phyloP scores from a whole-genome alignment of 2,797 vertebrate genomes.

The Rallus crepitans region DNA sequence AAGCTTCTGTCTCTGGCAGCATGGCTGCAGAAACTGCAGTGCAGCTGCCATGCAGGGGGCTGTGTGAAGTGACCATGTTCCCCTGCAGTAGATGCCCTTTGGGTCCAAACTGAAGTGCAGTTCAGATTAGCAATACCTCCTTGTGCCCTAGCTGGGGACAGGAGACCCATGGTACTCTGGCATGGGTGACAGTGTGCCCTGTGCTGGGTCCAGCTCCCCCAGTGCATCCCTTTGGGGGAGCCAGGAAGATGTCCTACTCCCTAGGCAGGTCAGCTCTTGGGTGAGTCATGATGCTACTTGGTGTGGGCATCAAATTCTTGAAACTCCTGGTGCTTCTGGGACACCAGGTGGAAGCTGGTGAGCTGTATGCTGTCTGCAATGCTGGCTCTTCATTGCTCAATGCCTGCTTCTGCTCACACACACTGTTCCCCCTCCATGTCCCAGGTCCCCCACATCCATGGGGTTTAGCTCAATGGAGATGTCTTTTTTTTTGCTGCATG shows the following conservation, averaged over 20 bases:
- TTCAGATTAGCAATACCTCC: not conserved
- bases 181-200: not conserved
- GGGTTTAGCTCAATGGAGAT: not conserved
- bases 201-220: rapidly evolving
- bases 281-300: not conserved
- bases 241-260: not conserved
- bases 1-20: not conserved
- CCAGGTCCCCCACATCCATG: not conserved
- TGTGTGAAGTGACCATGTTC: rapidly evolving
- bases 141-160: not conserved
- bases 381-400: not conserved
- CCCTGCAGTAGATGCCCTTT: not conserved
- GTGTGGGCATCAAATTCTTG: not conserved
- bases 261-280: rapidly evolving
- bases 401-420: not conserved
- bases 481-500: not conserved
- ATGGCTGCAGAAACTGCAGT: rapidly evolving
- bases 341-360: not conserved
- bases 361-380: not conserved
- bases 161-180: not conserved
- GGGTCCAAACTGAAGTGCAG: rapidly evolving
- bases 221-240: rapidly evolving
- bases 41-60: rapidly evolving
- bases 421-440: too few relatives aligned
- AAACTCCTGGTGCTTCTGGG: not conserved